Conservation (phyloP, 35 echinoderm and acorn worm genomes). For the Patiria miniata region DNA sequence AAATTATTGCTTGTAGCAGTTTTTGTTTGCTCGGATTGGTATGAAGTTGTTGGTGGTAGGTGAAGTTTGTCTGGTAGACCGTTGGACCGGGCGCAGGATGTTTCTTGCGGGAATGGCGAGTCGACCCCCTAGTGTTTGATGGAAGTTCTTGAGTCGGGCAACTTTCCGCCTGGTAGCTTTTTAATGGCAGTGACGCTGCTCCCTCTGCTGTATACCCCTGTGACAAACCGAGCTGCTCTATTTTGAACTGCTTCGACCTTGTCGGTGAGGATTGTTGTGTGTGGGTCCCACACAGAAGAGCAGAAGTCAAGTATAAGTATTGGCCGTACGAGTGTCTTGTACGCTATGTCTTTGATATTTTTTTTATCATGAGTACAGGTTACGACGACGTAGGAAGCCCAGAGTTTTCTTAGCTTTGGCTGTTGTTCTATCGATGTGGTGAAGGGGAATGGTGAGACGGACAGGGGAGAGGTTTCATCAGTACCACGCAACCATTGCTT, state of each 20-base stretch:
- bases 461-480: too few relatives aligned
- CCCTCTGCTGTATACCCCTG: neutral
- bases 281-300: constrained; percentile 49
- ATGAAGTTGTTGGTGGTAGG: too few relatives aligned
- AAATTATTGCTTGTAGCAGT: too few relatives aligned
- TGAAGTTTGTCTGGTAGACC: neutral
- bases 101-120: neutral
- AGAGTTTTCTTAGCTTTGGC: constrained; percentile 46
- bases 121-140: neutral
- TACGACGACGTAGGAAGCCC: constrained; percentile 28
- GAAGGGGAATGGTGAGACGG: neutral
- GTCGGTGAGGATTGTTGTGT: neutral
- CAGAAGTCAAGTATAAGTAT: constrained; percentile 46
- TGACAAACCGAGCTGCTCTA: constrained; percentile 27
- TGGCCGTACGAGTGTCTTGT: constrained; percentile 44
- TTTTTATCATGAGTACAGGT: neutral
- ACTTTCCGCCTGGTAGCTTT: too few relatives aligned
- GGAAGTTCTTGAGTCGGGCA: too few relatives aligned
- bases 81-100: neutral
- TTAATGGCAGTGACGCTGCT: constrained; percentile 40
- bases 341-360: constrained; percentile 49
- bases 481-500: too few relatives aligned
- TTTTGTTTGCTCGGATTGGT: too few relatives aligned
- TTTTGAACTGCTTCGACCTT: constrained; percentile 51
- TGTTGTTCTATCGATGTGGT: constrained; percentile 42